phyloP scores from a whole-genome alignment of 2,797 vertebrate species.

The Lithobates pipiens region DNA sequence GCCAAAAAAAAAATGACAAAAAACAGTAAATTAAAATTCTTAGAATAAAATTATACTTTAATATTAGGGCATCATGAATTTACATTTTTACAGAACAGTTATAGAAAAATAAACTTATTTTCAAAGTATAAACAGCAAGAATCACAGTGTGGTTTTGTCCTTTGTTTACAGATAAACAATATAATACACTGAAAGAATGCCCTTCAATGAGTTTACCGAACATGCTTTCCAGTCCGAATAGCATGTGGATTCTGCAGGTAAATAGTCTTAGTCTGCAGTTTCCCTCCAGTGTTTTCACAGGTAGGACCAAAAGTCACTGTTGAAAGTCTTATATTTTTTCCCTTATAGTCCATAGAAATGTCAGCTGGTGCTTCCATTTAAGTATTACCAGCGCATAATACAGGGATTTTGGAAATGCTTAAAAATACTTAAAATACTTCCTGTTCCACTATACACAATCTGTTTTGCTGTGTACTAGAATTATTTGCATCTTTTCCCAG shows the following conservation, averaged over 20 bases:
- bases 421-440: neutral
- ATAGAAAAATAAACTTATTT: conserved; percentile 65
- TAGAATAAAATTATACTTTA: conserved; percentile 56
- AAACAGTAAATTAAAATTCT: neutral
- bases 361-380: neutral
- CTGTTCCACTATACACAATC: conserved; percentile 1
- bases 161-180: conserved; percentile 6
- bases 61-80: conserved; percentile 56
- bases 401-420: conserved; percentile 6
- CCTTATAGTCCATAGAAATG: conserved; percentile 24
- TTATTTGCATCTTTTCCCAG: conserved; percentile 14
- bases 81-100: conserved; percentile 66
- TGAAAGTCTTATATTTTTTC: conserved; percentile 22
- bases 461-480: neutral
- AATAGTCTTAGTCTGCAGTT: neutral
- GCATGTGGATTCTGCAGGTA: neutral
- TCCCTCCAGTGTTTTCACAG: conserved; percentile 47
- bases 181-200: neutral
- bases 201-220: conserved; percentile 24
- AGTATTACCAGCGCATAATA: neutral
- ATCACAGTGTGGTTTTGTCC: conserved; percentile 28
- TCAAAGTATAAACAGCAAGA: conserved; percentile 40
- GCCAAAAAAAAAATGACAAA: conserved; percentile 10
- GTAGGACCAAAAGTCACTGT: conserved; percentile 12
- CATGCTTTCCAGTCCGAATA: conserved; percentile 12